A percentile compares a stretch with the other conserved stretches of the same genome.
Conservation (phyloP, 2,888 invertebrate species). For the Acrobasis consociella region DNA sequence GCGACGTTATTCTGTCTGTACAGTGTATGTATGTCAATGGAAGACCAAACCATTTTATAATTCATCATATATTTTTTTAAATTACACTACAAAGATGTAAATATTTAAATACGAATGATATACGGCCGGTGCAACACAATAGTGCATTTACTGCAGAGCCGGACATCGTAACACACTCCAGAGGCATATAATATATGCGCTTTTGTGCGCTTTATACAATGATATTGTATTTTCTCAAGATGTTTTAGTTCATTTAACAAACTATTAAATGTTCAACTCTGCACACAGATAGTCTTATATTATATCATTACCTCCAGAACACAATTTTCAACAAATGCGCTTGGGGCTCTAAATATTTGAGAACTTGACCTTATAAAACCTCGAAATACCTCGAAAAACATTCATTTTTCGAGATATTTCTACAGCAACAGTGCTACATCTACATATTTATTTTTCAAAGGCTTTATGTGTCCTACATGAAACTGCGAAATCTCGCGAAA, state of each 20-base stretch:
- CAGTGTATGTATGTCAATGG: neutral
- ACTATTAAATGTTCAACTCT: too few species aligned
- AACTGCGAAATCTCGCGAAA: neutral
- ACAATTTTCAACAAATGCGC: too few species aligned
- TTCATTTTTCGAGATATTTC: too few species aligned
- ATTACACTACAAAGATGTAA: neutral
- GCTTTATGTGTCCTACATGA: neutral
- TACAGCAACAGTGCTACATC: too few species aligned
- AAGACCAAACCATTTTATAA: neutral
- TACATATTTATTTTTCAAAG: too few species aligned
- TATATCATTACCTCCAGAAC: too few species aligned
- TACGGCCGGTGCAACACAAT: constrained; percentile 20
- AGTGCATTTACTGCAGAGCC: constrained; percentile 20
- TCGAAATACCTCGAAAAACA: too few species aligned
- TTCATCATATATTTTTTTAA: neutral
- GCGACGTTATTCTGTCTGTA: neutral
- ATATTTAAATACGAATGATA: neutral
- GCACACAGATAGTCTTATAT: too few species aligned
- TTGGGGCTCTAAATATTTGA: too few species aligned
- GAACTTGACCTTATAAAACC: too few species aligned
- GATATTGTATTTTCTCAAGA: too few species aligned
- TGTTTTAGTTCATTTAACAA: neutral
- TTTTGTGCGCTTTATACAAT: constrained; percentile 17
- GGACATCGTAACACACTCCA: constrained; percentile 17
- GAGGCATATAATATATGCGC: constrained; percentile 26